phyloP scores from a whole-genome alignment of 2,888 invertebrate species.

The Mamestra brassicae region DNA sequence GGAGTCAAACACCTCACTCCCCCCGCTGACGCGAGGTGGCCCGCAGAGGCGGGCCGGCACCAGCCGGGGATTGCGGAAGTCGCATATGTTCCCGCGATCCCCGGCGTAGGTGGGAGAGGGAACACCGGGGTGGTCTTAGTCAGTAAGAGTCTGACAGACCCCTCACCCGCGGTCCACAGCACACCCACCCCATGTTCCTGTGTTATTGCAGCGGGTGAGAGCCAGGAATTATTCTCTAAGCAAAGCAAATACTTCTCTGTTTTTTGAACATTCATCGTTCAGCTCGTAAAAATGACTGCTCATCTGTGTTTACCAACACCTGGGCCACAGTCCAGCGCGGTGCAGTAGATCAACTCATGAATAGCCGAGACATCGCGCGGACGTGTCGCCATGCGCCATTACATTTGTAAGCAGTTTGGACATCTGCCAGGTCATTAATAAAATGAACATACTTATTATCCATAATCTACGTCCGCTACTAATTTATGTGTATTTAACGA shows the following conservation, averaged over 20 bases:
- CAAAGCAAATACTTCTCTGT: constrained; percentile 18
- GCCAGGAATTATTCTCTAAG: constrained; percentile 30
- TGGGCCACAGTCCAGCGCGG: constrained; percentile 1
- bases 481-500: neutral
- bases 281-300: constrained; percentile 18
- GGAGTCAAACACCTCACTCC: no score
- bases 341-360: constrained; percentile 28
- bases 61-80: no score
- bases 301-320: constrained; percentile 31
- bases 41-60: no score
- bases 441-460: constrained; percentile 19
- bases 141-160: no score
- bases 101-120: no score
- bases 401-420: constrained; percentile 27
- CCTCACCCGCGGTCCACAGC: neutral
- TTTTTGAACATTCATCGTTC: constrained; percentile 4
- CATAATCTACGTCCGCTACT: neutral
- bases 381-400: neutral
- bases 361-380: neutral
- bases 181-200: no score
- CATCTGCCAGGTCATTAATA: constrained; percentile 39
- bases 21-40: no score
- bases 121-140: no score
- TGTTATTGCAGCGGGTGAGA: constrained; percentile 1
- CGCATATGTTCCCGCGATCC: no score